Percentiles rank a stretch among this genome's conserved stretches.
These are phyloP conservation scores for Coregonus sp. DNA, from an alignment of 2,797 vertebrate species.

Conservation along the genomic window DNA sequence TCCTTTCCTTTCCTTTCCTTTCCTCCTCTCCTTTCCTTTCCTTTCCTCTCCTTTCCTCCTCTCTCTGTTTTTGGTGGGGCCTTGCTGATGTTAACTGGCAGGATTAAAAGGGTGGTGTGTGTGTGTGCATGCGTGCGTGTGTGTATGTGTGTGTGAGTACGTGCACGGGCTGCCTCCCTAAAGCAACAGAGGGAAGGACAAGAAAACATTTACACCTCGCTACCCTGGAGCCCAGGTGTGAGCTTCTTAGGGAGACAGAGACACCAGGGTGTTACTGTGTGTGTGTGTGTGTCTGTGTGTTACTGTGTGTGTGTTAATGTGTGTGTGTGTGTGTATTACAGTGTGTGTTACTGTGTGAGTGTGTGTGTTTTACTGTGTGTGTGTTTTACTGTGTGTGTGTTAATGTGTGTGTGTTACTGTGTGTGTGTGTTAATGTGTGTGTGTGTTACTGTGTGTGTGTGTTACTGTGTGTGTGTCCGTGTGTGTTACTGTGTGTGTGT, in stretches of 20 bases:
- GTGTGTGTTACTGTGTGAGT: neutral
- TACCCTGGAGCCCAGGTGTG: slow-evolving; percentile 2
- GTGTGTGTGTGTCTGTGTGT: too few species aligned
- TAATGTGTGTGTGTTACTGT: too few species aligned
- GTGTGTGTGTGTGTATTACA: neutral
- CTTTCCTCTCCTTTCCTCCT: too few species aligned
- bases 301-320: neutral
- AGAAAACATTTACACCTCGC: neutral
- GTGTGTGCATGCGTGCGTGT: neutral
- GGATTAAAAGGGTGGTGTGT: neutral
- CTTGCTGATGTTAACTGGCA: slow-evolving; percentile 1
- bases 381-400: too few species aligned
- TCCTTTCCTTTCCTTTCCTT: neutral
- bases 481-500: too few species aligned
- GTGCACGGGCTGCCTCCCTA: neutral
- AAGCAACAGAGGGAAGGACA: neutral
- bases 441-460: too few species aligned
- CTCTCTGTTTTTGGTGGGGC: slow-evolving; percentile 2
- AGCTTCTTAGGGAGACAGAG: neutral
- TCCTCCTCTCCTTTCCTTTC: neutral
- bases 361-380: too few species aligned
- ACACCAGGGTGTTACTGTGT: neutral
- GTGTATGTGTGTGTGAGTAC: neutral
- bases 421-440: too few species aligned
- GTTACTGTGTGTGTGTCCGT: too few species aligned